Evolutionary conservation across 2,113 vertebrate species (phyloP).

Genomic region (Todiramphus saurophagus): DNA sequence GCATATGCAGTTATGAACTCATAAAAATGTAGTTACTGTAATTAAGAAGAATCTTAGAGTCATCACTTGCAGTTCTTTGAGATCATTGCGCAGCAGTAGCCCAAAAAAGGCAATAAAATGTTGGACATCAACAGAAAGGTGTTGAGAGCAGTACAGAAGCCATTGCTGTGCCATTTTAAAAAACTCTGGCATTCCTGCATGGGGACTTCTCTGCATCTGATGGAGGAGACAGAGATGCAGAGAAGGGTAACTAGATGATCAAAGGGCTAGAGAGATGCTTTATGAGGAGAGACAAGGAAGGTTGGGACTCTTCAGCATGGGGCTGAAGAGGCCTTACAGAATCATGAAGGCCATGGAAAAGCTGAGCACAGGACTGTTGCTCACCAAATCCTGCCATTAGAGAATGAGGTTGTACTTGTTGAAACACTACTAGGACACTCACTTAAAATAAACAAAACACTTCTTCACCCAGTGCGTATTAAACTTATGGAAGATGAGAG

Average conservation of each 20-base stretch:
- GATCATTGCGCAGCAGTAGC: neutral
- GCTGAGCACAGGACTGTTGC: neutral
- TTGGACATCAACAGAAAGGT: neutral
- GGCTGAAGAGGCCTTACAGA: neutral
- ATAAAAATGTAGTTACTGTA: neutral
- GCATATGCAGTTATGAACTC: neutral
- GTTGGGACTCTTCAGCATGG: neutral
- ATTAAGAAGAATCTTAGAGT: neutral
- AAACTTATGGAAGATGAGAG: neutral
- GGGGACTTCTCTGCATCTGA: neutral
- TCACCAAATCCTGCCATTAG: neutral
- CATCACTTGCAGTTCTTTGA: fast-evolving
- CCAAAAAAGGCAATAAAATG: neutral
- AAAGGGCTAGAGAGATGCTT: neutral
- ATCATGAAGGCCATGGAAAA: neutral
- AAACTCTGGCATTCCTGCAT: neutral
- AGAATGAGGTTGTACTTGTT: neutral
- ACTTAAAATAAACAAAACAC: neutral
- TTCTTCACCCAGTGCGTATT: neutral
- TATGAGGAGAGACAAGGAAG: neutral
- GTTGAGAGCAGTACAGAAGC: neutral
- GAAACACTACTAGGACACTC: neutral
- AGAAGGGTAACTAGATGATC: neutral
- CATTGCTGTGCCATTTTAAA: neutral
- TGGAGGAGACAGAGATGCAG: neutral